These are phyloP conservation scores for Boleophthalmus pectinirostris DNA, from an alignment of 2,113 vertebrate genomes.

Conservation along the genomic window DNA sequence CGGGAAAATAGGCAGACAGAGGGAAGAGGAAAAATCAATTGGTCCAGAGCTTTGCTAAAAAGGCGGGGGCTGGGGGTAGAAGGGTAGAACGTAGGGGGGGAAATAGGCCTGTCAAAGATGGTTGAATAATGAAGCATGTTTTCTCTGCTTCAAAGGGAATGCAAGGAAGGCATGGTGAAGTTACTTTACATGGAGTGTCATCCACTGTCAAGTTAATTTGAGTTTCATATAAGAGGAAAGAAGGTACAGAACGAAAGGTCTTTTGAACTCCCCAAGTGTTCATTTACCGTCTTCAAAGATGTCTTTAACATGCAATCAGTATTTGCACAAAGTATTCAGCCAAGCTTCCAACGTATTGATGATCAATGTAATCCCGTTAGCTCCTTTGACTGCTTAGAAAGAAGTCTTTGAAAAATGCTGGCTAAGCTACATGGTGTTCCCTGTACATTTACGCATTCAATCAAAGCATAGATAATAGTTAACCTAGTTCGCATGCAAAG, in stretches of 20 bases:
- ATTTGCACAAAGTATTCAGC: slow-evolving; percentile 28
- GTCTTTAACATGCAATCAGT: slow-evolving; percentile 33
- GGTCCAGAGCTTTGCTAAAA: slow-evolving; percentile 62
- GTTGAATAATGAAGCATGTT: slow-evolving; percentile 63
- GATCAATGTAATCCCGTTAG: slow-evolving; percentile 10
- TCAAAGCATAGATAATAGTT: background rate
- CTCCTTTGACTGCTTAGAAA: background rate
- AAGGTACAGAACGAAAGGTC: background rate
- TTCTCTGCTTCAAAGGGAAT: slow-evolving; percentile 59
- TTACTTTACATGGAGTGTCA: slow-evolving; percentile 30
- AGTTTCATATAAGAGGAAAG: slow-evolving; percentile 27
- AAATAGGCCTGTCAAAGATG: slow-evolving; percentile 44
- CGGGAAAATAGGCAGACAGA: slow-evolving; percentile 39
- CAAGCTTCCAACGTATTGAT: slow-evolving; percentile 1
- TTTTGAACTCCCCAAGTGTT: slow-evolving; percentile 25
- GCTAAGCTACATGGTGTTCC: background rate
- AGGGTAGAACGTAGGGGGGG: background rate
- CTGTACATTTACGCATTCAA: background rate
- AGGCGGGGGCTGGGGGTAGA: slow-evolving; percentile 17
- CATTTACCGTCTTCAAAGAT: slow-evolving; percentile 23
- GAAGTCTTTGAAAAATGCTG: slow-evolving; percentile 2
- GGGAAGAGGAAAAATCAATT: slow-evolving; percentile 64
- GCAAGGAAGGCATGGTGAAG: slow-evolving; percentile 37
- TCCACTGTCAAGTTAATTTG: slow-evolving; percentile 46
- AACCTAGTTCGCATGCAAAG: background rate